Evolutionary conservation across 2,888 invertebrate genomes (phyloP).

Genomic region (Coleophora deauratella): DNA sequence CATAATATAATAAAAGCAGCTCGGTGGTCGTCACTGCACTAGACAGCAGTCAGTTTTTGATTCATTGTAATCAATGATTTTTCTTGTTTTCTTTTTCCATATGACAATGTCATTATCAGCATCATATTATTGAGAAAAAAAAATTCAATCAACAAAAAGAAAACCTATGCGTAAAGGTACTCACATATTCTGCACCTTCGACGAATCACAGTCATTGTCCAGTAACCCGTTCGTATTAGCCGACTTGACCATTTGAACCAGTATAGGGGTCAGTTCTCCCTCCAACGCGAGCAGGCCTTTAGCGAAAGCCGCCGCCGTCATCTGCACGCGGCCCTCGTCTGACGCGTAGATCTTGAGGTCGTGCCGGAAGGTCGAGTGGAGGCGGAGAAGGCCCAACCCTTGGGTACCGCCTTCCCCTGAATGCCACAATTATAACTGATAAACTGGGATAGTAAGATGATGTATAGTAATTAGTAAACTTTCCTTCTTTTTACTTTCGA

Average conservation of each 20-base stretch:
- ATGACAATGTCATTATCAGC: too few relatives aligned
- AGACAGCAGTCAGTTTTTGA: too few relatives aligned
- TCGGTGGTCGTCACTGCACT: too few relatives aligned
- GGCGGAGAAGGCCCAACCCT: slow-evolving; percentile 91
- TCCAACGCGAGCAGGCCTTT: slow-evolving; percentile 98
- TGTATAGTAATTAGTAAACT: too few relatives aligned
- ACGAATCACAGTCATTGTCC: slow-evolving; percentile 98
- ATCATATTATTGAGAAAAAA: too few relatives aligned
- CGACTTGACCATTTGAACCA: slow-evolving; percentile 99
- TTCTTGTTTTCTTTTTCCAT: too few relatives aligned
- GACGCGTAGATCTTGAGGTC: slow-evolving; percentile 99
- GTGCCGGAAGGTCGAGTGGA: slow-evolving; percentile 99
- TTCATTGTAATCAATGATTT: too few relatives aligned
- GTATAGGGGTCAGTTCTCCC: slow-evolving; percentile 98
- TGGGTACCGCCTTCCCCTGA: slow-evolving; percentile 92
- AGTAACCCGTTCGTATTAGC: slow-evolving; percentile 98
- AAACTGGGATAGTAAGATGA: too few relatives aligned
- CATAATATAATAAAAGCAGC: too few relatives aligned
- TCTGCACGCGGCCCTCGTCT: slow-evolving; percentile 99
- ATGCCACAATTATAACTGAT: neutral
- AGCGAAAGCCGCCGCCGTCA: slow-evolving; percentile 99
- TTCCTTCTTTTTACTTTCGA: too few relatives aligned
- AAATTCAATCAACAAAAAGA: too few relatives aligned
- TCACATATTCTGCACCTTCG: slow-evolving; percentile 95
- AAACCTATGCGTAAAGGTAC: slow-evolving; percentile 30